Base-by-base conservation (phyloP, 2,797 vertebrate genomes). In the Stomatorhinus walkeri region DNA sequence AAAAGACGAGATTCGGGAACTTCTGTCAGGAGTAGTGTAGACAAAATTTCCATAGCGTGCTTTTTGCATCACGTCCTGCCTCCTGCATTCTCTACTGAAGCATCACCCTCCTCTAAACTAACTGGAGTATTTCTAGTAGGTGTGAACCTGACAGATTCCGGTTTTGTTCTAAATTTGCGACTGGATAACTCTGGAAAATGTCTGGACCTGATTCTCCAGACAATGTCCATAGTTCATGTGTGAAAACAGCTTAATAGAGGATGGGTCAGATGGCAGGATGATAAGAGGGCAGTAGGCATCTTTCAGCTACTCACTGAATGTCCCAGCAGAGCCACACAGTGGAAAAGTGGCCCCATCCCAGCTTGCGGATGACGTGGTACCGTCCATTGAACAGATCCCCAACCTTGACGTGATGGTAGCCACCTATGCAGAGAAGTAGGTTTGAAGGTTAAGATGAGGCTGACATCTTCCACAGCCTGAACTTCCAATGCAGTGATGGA, bases 241-340 rank as follows among this genome's bases (percentile, higher is more conserved):
- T 72, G 64, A 68, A 68, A 68, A 68, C 24, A 0, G 24, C 64
- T 32, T 68, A 28, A 64, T 12, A 68, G 10, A 12, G 4, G 4
- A 32, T 3, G 16, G 5, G 43, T 83, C 79, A 83, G 43, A 24
- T 49, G n/a, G 22, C 19, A 84, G 81, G 6, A 51, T 22, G 9
- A 48, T 22, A 49, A 76, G 0, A 22, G 81, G 48, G 19, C 48
- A 14, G 46, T 9, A 19, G 12, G 24, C 32, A 61, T 46, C 56
- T 36, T 90, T 40, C 16, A 51, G 7, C 43, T 10, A 83, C 98
- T 92, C 96, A 99, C 98, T 98, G 98, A 92, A 98, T 97, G 93
- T 99, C 98, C 98, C 98, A 98, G 32, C 98, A 97, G 24, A 99
- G 95, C 98, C 98, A 99, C 90, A 99, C 98, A 0, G 98, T 99